phyloP scores from a whole-genome alignment of 2,888 invertebrate genomes.

The Rhynchonema sp. region DNA sequence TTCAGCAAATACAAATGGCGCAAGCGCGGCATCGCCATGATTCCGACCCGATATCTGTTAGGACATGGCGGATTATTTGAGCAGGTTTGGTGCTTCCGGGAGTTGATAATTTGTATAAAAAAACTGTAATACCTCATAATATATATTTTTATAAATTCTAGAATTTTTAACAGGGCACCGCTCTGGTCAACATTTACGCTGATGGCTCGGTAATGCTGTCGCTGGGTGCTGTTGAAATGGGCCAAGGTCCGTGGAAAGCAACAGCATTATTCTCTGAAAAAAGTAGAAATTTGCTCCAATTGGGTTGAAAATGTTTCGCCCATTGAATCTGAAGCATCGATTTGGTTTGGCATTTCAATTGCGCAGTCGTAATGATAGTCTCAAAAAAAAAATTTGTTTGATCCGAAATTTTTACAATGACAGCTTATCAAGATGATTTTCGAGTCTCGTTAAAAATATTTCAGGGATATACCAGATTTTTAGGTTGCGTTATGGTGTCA shows the following conservation, averaged over 20 bases:
- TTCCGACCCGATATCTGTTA: slow-evolving; percentile 67
- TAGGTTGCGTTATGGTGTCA: too few relatives aligned
- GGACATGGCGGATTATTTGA: slow-evolving; percentile 29
- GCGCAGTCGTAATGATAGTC: too few relatives aligned
- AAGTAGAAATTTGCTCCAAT: too few relatives aligned
- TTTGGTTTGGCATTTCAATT: too few relatives aligned
- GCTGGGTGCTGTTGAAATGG: slow-evolving; percentile 81
- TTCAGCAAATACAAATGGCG: slow-evolving; percentile 55
- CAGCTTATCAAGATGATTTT: too few relatives aligned
- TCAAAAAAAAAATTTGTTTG: too few relatives aligned
- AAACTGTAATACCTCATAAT: not conserved
- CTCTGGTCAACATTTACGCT: slow-evolving; percentile 58
- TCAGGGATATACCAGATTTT: too few relatives aligned
- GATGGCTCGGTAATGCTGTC: slow-evolving; percentile 62
- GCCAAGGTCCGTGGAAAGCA: slow-evolving; percentile 88
- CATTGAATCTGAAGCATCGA: too few relatives aligned
- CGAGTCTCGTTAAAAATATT: too few relatives aligned
- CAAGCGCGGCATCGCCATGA: slow-evolving; percentile 60
- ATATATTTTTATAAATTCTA: not conserved
- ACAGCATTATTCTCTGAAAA: too few relatives aligned
- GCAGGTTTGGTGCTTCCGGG: slow-evolving; percentile 41
- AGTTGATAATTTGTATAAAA: not conserved
- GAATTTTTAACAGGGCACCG: slow-evolving; percentile 43
- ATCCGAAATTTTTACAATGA: too few relatives aligned
- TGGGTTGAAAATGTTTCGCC: too few relatives aligned